Evolutionary conservation across 2,888 invertebrate species (phyloP).

Genomic region (Phengaris arion): DNA sequence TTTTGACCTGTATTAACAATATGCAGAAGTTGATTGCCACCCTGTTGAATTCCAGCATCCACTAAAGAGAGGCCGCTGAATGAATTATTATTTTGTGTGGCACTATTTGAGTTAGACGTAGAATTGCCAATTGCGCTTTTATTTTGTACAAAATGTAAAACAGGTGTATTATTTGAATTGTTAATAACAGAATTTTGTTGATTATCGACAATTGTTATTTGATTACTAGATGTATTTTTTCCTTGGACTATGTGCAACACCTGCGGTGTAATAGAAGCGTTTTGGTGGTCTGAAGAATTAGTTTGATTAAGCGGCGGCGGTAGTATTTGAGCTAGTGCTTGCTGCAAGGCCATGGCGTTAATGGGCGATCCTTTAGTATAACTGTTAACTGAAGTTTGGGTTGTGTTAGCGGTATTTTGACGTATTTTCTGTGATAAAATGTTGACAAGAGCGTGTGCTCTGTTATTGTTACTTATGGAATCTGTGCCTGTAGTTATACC

Average conservation of each 20-base stretch:
- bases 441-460: constrained; percentile 70
- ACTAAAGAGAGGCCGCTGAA: constrained; percentile 68
- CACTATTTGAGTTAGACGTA: constrained; percentile 51
- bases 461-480: constrained; percentile 42
- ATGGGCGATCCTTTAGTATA: constrained; percentile 63
- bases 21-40: constrained; percentile 71
- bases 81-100: constrained; percentile 51
- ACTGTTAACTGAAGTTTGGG: constrained; percentile 49
- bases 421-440: constrained; percentile 75
- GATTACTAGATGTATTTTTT: constrained; percentile 63
- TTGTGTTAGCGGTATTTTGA: constrained; percentile 49
- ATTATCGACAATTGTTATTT: constrained; percentile 66
- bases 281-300: constrained; percentile 51
- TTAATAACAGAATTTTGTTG: constrained; percentile 66
- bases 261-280: constrained; percentile 53
- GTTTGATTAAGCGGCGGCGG: constrained; percentile 68
- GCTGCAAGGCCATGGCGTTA: constrained; percentile 68
- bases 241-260: constrained; percentile 74
- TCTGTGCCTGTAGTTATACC: constrained; percentile 62
- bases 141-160: constrained; percentile 73
- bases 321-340: constrained; percentile 71
- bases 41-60: constrained; percentile 67
- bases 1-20: constrained; percentile 73
- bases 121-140: constrained; percentile 50
- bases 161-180: constrained; percentile 60